These are phyloP conservation scores for Tortrix viridana DNA, from an alignment of 2,888 invertebrate genomes.

Conservation along the genomic window DNA sequence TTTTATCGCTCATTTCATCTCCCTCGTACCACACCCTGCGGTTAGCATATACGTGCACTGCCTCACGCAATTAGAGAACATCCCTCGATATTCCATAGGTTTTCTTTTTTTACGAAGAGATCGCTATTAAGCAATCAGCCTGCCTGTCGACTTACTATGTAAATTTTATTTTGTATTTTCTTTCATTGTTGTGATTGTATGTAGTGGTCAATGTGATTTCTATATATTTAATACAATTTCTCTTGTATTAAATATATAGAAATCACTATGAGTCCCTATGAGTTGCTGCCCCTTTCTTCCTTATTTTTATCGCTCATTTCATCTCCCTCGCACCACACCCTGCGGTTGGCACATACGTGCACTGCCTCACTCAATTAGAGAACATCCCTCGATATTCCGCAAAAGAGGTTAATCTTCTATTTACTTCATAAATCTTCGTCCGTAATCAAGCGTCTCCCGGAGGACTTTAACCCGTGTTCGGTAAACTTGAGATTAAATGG, in stretches of 20 bases:
- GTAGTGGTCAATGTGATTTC: too few relatives aligned
- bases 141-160: too few relatives aligned
- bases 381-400: conserved; percentile 42
- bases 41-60: conserved; percentile 44
- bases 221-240: too few relatives aligned
- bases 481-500: conserved; percentile 24
- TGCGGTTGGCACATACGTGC: conserved; percentile 44
- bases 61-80: conserved; percentile 52
- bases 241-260: too few relatives aligned
- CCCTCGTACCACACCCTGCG: conserved; percentile 36
- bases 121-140: too few relatives aligned
- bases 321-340: conserved; percentile 25
- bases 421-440: conserved; percentile 51
- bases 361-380: conserved; percentile 52
- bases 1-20: not conserved
- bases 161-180: too few relatives aligned
- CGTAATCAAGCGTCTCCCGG: conserved; percentile 24
- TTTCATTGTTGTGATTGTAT: too few relatives aligned
- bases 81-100: conserved; percentile 43
- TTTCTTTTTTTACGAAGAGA: too few relatives aligned
- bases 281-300: not conserved
- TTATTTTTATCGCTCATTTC: not conserved
- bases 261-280: too few relatives aligned
- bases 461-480: conserved; percentile 22
- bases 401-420: conserved; percentile 57